Percentiles rank a stretch among this genome's conserved stretches.
phyloP scores from a whole-genome alignment of 2,888 invertebrate species.

The Galeruca laticollis region DNA sequence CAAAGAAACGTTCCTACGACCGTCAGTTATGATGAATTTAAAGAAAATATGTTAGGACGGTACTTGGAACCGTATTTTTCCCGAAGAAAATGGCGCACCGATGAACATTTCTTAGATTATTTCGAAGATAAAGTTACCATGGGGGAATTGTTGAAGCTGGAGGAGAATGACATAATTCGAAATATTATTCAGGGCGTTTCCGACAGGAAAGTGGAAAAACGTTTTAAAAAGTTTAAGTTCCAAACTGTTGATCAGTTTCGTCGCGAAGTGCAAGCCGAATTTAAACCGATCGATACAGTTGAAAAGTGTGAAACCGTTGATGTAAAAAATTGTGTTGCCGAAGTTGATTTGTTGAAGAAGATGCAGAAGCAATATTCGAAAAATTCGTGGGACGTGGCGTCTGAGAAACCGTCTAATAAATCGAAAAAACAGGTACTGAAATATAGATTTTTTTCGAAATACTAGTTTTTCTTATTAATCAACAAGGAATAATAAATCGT shows the following conservation, averaged over 20 bases:
- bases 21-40: constrained; percentile 10
- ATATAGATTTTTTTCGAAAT: not conserved
- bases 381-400: not conserved
- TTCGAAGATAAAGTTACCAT: constrained; percentile 27
- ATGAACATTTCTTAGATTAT: constrained; percentile 21
- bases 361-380: not conserved
- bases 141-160: constrained; percentile 12
- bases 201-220: constrained; percentile 16
- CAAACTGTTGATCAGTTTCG: constrained; percentile 12
- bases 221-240: constrained; percentile 3
- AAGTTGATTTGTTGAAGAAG: not conserved
- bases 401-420: not conserved
- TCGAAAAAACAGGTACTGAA: constrained; percentile 3
- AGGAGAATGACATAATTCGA: constrained; percentile 10
- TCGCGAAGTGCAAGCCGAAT: not conserved
- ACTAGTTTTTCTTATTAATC: no score
- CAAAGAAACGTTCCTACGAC: not conserved
- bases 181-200: constrained; percentile 16
- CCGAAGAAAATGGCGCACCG: constrained; percentile 5
- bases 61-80: constrained; percentile 18
- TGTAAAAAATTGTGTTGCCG: not conserved
- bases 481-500: no score
- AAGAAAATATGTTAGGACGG: constrained; percentile 13
- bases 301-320: not conserved
- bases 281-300: not conserved